Evolutionary conservation across 2,113 vertebrate genomes (phyloP).

Genomic region (Corydoras maculifer): DNA sequence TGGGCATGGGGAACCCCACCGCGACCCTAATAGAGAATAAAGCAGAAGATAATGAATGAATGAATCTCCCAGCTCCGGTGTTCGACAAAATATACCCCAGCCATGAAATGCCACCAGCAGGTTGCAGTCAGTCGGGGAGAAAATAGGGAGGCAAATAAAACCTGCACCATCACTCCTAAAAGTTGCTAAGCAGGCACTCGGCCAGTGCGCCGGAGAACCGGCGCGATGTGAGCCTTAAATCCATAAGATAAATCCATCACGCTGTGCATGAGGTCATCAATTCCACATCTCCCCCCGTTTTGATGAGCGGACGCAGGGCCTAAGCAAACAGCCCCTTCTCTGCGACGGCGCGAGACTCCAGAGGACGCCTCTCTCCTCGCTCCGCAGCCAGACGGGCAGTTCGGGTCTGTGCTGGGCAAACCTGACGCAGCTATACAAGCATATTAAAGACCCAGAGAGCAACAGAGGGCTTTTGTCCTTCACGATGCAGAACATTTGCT

Average conservation of each 20-base stretch:
- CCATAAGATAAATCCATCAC: constrained; percentile 88
- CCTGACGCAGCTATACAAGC: constrained; percentile 55
- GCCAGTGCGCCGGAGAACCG: constrained; percentile 44
- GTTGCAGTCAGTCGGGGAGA: constrained; percentile 22
- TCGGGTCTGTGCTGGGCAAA: constrained; percentile 63
- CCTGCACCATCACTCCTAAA: constrained; percentile 23
- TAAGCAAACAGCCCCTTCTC: constrained; percentile 57
- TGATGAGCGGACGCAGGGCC: constrained; percentile 66
- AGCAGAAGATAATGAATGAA: too few relatives aligned
- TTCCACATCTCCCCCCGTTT: constrained; percentile 75
- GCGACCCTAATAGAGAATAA: too few relatives aligned
- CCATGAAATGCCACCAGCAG: constrained; percentile 15
- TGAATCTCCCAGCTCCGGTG: constrained; percentile 22
- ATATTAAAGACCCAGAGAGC: constrained; percentile 58
- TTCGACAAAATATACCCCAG: constrained; percentile 35
- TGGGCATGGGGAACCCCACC: too few relatives aligned
- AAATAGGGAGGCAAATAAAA: constrained; percentile 16
- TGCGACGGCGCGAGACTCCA: constrained; percentile 43
- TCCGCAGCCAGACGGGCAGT: constrained; percentile 30
- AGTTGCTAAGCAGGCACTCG: constrained; percentile 25
- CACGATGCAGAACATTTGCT: constrained; percentile 49
- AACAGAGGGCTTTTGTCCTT: constrained; percentile 63
- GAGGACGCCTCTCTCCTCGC: constrained; percentile 51
- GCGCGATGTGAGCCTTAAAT: constrained; percentile 71
- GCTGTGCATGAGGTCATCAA: constrained; percentile 85